These are phyloP conservation scores for Glyphotaelius pellucidus DNA, from an alignment of 2,888 invertebrate species.

Conservation along the genomic window DNA sequence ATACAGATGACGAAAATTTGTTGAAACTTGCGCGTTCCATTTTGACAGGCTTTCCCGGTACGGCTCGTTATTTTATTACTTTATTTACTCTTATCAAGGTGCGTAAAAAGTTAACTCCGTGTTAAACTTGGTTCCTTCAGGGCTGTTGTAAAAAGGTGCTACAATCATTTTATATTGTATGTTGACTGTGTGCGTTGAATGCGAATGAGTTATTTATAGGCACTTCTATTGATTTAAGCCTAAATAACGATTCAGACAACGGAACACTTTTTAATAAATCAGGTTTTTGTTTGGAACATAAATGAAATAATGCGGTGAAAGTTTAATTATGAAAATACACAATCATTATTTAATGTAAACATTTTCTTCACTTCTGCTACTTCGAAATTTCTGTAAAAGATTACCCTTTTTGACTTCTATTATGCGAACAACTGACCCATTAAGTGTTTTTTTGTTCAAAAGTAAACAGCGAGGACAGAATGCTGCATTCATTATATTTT, in stretches of 20 bases:
- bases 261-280: not conserved
- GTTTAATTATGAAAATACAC: not conserved
- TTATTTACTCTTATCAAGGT: conserved; percentile 14
- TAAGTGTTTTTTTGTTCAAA: not conserved
- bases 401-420: not conserved
- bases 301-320: not conserved
- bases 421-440: not conserved
- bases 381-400: not conserved
- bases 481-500: not conserved
- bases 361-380: not conserved
- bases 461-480: not conserved
- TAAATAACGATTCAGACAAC: not conserved
- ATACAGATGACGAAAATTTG: not conserved
- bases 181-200: conserved; percentile 23
- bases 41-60: conserved; percentile 17
- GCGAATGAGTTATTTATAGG: conserved; percentile 14
- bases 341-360: not conserved
- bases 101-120: conserved; percentile 37
- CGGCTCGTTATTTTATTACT: conserved; percentile 10
- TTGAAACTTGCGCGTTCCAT: conserved; percentile 19
- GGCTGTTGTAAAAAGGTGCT: conserved; percentile 12
- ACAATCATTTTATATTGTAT: conserved; percentile 29
- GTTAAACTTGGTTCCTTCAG: conserved; percentile 22
- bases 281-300: not conserved
- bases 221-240: not conserved